phyloP scores from a whole-genome alignment of 92 coral and sea anemone species.

The Palythoa grandis region DNA sequence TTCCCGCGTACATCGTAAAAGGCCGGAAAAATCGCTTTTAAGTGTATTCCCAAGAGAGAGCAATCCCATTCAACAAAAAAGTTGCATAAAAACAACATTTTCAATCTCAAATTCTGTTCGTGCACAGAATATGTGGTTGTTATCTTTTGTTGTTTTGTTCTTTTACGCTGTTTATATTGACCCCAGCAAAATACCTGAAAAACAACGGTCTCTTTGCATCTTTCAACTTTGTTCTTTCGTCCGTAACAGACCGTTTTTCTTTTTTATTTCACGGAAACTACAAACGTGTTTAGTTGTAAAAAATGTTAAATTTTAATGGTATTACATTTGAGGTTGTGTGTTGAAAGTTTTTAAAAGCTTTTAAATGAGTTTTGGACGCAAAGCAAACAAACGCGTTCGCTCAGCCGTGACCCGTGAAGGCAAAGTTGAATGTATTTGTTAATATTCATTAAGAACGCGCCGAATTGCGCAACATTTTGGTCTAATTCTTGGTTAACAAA shows the following conservation, averaged over 20 bases:
- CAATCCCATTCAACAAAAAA: neutral
- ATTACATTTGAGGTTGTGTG: constrained; percentile 1
- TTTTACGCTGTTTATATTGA: constrained; percentile 31
- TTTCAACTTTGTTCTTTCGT: neutral
- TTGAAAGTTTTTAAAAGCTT: constrained; percentile 29
- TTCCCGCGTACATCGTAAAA: neutral
- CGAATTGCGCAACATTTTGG: neutral
- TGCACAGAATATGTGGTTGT: neutral
- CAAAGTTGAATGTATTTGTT: constrained; percentile 19
- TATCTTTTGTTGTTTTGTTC: constrained; percentile 40
- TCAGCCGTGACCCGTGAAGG: constrained; percentile 34
- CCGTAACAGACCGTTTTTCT: neutral
- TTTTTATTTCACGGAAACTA: neutral
- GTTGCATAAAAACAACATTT: neutral
- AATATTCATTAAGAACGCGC: neutral
- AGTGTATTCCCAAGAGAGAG: neutral
- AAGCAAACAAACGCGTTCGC: constrained; percentile 36
- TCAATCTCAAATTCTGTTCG: neutral
- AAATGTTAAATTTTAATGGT: neutral
- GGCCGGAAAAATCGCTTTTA: neutral
- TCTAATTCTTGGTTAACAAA: constrained; percentile 1
- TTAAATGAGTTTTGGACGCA: constrained; percentile 27
- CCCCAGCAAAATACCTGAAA: constrained; percentile 10
- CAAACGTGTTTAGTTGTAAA: constrained; percentile 1
- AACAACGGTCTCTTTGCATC: constrained; percentile 25